Evolutionary conservation across 2,888 invertebrate species (phyloP), one percentile per base, ranked within the genome.

Genomic region (Cryptocephalus primarius): DNA sequence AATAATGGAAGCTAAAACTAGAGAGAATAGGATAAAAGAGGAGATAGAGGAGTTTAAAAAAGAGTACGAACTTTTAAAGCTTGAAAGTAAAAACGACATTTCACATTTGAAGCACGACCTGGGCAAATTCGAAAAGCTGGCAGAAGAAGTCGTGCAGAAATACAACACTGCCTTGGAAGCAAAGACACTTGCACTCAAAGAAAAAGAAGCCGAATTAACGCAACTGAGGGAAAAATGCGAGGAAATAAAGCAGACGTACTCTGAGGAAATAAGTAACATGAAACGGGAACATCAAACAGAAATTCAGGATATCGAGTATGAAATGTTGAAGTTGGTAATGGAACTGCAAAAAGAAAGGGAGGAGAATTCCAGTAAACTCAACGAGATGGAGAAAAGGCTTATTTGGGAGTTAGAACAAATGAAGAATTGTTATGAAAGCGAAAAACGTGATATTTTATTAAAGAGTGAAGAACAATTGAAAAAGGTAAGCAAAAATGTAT

Each of bases 1-100:
- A 55, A 72, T 72, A 54, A 58, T 66, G 53, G 68, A 70, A 12
- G 63, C 68, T 11, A 60, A 72, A 33, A 60, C 65, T 45, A 68
- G 71, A 51, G 59, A 75, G 38, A 65, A 42, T 31, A 46, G 48
- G 43, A 12, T 56, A 31, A 47, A 39, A 32, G 40, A 46, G 34
- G 52, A 57, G 47, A 45, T 60, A 42, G 10, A 14, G n/a, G 9
- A 47, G 33, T 47, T 58, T 14, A 48, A 47, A 33, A 45, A 45
- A 33, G 47, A 55, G 32, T 52, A 52, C 40, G 42, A 56, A 42
- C 31, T 51, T 31, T 51, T 52, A 47, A 44, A 48, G 14, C 39
- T 36, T 34, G 39, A 44, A 38, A 31, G 10, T 8, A 41, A 43
- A 34, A 33, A 48, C 38, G 40, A 48, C 9, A 22, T 22, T 22